Conservation (phyloP, 37 sponge, comb jelly and placozoan species). For the Diacarnus erythraeanus region DNA sequence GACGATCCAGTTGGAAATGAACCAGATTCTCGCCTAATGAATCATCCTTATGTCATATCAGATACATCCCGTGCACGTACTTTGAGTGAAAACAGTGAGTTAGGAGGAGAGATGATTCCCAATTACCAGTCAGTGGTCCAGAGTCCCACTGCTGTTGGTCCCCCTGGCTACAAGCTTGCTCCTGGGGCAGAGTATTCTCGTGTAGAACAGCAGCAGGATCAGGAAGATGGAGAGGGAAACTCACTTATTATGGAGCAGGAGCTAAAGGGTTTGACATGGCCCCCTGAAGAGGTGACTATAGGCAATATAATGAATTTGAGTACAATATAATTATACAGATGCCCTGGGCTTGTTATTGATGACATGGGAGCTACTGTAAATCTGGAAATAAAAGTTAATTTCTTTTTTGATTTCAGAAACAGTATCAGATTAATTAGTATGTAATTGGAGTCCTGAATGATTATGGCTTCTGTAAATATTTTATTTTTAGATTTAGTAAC, state of each 20-base stretch:
- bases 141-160: neutral
- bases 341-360: too few relatives aligned
- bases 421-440: too few relatives aligned
- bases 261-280: neutral
- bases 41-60: neutral
- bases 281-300: constrained; percentile 9
- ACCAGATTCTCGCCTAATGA: neutral
- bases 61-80: neutral
- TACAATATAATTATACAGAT: too few relatives aligned
- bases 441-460: too few relatives aligned
- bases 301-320: too few relatives aligned
- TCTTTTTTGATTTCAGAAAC: too few relatives aligned
- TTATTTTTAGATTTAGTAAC: too few relatives aligned
- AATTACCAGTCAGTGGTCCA: neutral
- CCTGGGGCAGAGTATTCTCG: constrained; percentile 27
- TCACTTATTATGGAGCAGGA: neutral
- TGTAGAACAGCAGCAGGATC: neutral
- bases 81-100: constrained; percentile 5
- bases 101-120: constrained; percentile 21
- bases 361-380: too few relatives aligned
- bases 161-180: constrained; percentile 19
- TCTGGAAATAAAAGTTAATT: too few relatives aligned
- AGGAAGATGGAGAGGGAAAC: neutral
- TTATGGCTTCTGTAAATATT: too few relatives aligned
- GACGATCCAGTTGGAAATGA: constrained; percentile 18